phyloP scores from a whole-genome alignment of 2,797 vertebrate genomes.

The Mormyrus proboscirostris region DNA sequence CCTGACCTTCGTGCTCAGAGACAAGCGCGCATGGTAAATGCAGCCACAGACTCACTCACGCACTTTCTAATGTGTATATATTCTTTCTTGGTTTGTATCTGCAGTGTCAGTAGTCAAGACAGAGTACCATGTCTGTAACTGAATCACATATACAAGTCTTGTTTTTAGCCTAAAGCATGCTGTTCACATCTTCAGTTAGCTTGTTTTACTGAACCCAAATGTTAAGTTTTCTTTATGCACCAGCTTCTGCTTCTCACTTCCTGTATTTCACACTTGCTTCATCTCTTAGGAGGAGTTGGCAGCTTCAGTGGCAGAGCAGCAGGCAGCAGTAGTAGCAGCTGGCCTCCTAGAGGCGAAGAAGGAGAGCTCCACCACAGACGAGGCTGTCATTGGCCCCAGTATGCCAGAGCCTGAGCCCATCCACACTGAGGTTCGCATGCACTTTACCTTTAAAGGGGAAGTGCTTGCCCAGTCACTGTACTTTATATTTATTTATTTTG shows the following conservation, averaged over 20 bases:
- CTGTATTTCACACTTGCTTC: not conserved
- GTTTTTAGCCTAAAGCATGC: not conserved
- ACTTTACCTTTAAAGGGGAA: not conserved
- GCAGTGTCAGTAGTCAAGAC: not conserved
- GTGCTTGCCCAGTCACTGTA: not conserved
- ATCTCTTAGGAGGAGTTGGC: constrained; percentile 69
- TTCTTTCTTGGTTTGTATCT: not conserved
- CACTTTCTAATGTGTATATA: not conserved
- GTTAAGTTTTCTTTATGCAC: not conserved
- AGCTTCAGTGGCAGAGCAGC: constrained; percentile 64
- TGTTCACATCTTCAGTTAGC: not conserved
- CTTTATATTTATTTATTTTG: not conserved
- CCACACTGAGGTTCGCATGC: constrained; percentile 49
- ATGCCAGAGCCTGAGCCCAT: constrained; percentile 70
- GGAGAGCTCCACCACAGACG: constrained; percentile 50
- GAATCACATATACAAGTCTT: not conserved
- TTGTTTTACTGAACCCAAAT: not conserved
- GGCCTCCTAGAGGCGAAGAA: constrained; percentile 62
- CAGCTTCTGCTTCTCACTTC: not conserved
- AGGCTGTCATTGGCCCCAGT: constrained; percentile 64
- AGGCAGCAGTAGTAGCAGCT: constrained; percentile 63
- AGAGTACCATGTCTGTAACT: not conserved
- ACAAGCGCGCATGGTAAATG: constrained; percentile 62
- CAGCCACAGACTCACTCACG: not conserved
- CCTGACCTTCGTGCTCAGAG: constrained; percentile 57